phyloP scores from a whole-genome alignment of 2,113 vertebrate genomes.

The Calyptomena viridis region DNA sequence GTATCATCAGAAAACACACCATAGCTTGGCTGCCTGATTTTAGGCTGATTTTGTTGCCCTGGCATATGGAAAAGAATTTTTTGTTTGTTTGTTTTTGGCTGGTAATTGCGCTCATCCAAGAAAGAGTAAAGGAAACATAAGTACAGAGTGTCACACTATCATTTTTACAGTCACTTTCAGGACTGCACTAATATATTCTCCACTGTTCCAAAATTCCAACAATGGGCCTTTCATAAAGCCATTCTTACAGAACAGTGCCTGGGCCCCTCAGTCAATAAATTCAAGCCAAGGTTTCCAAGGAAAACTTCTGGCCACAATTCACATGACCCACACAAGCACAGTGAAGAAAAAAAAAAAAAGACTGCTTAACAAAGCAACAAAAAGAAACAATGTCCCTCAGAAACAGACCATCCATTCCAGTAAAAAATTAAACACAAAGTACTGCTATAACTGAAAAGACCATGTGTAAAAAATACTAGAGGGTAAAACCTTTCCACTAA shows the following conservation, averaged over 20 bases:
- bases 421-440: conserved; percentile 20
- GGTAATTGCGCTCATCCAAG: not conserved
- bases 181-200: not conserved
- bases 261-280: not conserved
- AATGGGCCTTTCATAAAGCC: not conserved
- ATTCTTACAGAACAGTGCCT: not conserved
- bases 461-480: conserved; percentile 25
- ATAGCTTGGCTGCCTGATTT: not conserved
- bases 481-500: not conserved
- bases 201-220: not conserved
- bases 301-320: conserved; percentile 43
- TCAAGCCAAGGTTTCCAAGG: not conserved
- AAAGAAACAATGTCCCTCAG: not conserved
- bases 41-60: not conserved
- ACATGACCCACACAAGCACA: not conserved
- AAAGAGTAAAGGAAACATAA: not conserved
- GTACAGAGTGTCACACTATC: not conserved
- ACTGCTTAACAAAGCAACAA: not conserved
- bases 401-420: conserved; percentile 39
- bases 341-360: not conserved
- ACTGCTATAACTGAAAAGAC: conserved; percentile 28
- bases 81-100: not conserved
- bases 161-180: not conserved
- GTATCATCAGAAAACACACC: not conserved
- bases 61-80: not conserved